phyloP scores from a whole-genome alignment of 2,888 invertebrate genomes.

The Ormyrus labotus region DNA sequence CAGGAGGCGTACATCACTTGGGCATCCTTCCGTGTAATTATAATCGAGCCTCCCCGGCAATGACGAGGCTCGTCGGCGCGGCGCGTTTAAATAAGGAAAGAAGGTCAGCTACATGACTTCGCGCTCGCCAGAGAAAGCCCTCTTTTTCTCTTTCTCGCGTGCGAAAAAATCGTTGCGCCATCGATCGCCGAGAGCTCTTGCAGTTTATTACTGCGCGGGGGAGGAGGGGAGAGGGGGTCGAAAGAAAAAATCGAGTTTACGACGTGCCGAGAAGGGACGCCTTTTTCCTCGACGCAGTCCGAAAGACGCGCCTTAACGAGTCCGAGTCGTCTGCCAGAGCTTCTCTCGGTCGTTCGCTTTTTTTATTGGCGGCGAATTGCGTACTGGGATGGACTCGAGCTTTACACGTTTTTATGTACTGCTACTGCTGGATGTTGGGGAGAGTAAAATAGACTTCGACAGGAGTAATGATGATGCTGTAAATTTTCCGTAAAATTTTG shows the following conservation, averaged over 20 bases:
- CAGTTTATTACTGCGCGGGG: too few relatives aligned
- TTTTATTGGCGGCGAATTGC: constrained; percentile 12
- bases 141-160: constrained; percentile 20
- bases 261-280: too few relatives aligned
- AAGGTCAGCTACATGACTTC: constrained; percentile 34
- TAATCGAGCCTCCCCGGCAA: constrained; percentile 32
- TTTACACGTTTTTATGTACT: too few relatives aligned
- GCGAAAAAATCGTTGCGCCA: constrained; percentile 21
- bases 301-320: too few relatives aligned
- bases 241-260: too few relatives aligned
- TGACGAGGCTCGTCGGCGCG: constrained; percentile 10
- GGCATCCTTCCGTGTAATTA: constrained; percentile 7
- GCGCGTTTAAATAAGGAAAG: constrained; percentile 44
- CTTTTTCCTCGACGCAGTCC: too few relatives aligned
- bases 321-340: neutral
- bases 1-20: too few relatives aligned
- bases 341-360: neutral
- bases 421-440: too few relatives aligned
- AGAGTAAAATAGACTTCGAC: too few relatives aligned
- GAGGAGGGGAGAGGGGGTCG: too few relatives aligned
- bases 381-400: neutral
- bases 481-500: too few relatives aligned
- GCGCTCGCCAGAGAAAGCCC: neutral
- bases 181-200: neutral
- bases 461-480: too few relatives aligned